Conservation (phyloP, 2,888 invertebrate species). For the Patella caerulea region DNA sequence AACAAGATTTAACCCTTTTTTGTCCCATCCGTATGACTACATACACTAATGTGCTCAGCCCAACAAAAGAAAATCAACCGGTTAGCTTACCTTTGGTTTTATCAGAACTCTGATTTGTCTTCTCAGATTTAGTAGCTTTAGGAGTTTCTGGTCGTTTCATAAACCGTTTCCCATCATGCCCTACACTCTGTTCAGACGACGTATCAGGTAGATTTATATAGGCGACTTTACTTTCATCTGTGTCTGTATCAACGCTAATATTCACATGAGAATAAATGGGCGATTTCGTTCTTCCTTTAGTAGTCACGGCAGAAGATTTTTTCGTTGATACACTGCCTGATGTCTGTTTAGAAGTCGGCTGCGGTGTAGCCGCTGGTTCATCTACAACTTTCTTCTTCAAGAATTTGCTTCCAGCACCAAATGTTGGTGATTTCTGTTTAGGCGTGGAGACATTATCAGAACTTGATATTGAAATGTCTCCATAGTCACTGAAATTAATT, state of each 20-base stretch:
- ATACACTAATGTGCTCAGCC: too few species aligned
- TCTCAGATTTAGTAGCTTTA: constrained; percentile 16
- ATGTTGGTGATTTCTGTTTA: constrained; percentile 27
- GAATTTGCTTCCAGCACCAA: constrained; percentile 52
- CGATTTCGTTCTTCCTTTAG: constrained; percentile 48
- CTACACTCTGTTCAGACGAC: constrained; percentile 31
- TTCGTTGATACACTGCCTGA: constrained; percentile 42
- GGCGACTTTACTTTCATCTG: constrained; percentile 37
- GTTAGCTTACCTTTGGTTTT: neutral
- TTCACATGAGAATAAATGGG: constrained; percentile 34
- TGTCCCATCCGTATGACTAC: too few species aligned
- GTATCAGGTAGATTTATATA: constrained; percentile 25
- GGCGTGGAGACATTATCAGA: constrained; percentile 44
- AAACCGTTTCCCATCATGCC: constrained; percentile 35
- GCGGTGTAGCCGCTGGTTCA: constrained; percentile 37
- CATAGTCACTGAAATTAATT: constrained; percentile 59
- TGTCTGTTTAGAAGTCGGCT: constrained; percentile 39
- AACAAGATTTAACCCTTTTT: too few species aligned
- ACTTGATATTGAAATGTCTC: constrained; percentile 63
- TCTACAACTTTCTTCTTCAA: constrained; percentile 53
- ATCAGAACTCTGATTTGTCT: constrained; percentile 13
- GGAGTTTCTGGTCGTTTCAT: constrained; percentile 35
- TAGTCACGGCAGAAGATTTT: constrained; percentile 51
- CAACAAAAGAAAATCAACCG: too few species aligned
- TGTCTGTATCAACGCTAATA: constrained; percentile 53